Evolutionary conservation across 2,888 invertebrate species (phyloP).

Genomic region (Nomada goodeniana): DNA sequence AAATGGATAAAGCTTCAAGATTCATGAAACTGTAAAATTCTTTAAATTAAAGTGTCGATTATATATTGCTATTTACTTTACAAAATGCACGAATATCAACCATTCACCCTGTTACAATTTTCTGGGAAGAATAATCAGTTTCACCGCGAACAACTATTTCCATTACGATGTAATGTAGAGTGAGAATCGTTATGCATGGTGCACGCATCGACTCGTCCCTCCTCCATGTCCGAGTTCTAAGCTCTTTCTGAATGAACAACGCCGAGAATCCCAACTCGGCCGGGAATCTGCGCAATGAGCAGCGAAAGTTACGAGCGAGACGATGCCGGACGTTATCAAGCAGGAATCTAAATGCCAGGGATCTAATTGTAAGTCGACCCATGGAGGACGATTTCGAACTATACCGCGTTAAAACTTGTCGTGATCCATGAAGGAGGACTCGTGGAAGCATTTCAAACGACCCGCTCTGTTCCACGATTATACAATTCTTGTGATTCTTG

Average conservation of each 20-base stretch:
- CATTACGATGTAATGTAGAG: not conserved
- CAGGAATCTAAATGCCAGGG: constrained; percentile 69
- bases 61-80: too few species aligned
- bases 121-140: not conserved
- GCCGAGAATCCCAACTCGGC: constrained; percentile 38
- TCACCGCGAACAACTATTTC: not conserved
- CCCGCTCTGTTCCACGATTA: constrained; percentile 6
- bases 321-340: constrained; percentile 76
- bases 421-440: not conserved
- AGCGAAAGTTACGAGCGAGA: constrained; percentile 76
- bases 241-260: constrained; percentile 53
- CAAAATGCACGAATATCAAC: not conserved
- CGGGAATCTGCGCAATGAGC: constrained; percentile 50
- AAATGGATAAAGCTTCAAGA: too few species aligned
- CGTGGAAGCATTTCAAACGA: not conserved
- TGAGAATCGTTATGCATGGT: constrained; percentile 37
- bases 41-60: too few species aligned
- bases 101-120: not conserved
- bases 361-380: constrained; percentile 60
- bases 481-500: constrained; percentile 1
- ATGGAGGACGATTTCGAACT: constrained; percentile 73
- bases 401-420: constrained; percentile 65
- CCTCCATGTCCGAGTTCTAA: constrained; percentile 29
- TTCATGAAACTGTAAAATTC: too few species aligned
- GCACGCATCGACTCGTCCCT: constrained; percentile 29